Evolutionary conservation across 2,888 invertebrate species (phyloP).

Genomic region (Meandrusa payeni): DNA sequence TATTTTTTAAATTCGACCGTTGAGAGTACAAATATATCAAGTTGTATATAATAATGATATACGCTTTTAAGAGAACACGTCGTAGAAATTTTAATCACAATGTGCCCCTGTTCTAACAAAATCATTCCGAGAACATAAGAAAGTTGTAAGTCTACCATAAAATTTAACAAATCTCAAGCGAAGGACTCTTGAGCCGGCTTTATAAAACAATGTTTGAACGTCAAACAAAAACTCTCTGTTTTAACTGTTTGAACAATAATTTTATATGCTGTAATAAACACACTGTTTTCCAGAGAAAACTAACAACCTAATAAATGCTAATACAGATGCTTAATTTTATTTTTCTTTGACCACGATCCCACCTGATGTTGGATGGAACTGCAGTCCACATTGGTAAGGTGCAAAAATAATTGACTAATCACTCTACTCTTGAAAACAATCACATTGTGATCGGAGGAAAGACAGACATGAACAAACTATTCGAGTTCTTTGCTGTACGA

Average conservation of each 20-base stretch:
- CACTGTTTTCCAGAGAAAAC: not conserved
- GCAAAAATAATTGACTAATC: too few relatives aligned
- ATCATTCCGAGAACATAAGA: constrained; percentile 12
- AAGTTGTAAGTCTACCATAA: constrained; percentile 15
- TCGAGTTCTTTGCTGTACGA: too few relatives aligned
- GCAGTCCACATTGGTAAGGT: too few relatives aligned
- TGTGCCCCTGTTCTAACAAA: not conserved
- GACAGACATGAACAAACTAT: too few relatives aligned
- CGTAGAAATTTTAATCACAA: not conserved
- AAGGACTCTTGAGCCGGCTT: constrained; percentile 15
- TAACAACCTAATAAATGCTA: too few relatives aligned
- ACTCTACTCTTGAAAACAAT: too few relatives aligned
- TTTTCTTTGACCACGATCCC: too few relatives aligned
- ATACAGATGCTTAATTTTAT: too few relatives aligned
- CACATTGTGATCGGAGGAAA: too few relatives aligned
- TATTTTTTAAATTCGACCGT: too few relatives aligned
- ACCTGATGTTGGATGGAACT: too few relatives aligned
- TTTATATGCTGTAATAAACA: constrained; percentile 11
- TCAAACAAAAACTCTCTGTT: constrained; percentile 12
- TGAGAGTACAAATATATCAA: not conserved
- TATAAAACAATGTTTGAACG: constrained; percentile 18
- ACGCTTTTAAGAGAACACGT: too few relatives aligned
- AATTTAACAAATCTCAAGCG: constrained; percentile 11
- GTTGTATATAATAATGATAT: not conserved
- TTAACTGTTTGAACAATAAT: constrained; percentile 9